Conservation (phyloP, 2,113 vertebrate genomes). For the Tychaedon coryphoeus region DNA sequence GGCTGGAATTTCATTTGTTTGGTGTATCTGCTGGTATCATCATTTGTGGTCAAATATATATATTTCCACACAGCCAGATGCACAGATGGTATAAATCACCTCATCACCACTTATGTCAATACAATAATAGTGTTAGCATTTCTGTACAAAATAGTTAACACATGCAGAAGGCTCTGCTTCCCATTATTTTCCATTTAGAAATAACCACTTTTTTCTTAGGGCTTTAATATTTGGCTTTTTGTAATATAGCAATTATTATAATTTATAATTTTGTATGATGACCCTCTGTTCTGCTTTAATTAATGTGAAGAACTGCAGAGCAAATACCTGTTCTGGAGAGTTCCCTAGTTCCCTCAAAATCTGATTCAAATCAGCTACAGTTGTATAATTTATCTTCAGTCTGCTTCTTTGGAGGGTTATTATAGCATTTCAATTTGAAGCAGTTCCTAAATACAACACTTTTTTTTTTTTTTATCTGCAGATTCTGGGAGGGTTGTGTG, state of each 20-base stretch:
- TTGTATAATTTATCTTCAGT: conserved; percentile 54
- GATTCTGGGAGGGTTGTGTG: background rate
- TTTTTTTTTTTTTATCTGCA: background rate
- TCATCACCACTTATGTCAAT: background rate
- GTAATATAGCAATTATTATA: background rate
- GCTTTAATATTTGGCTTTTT: background rate
- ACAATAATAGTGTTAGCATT: background rate
- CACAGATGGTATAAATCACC: conserved; percentile 32
- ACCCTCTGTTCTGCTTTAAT: conserved; percentile 21
- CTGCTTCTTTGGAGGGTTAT: background rate
- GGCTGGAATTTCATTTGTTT: conserved; percentile 9
- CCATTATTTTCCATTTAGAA: background rate
- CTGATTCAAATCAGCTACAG: conserved; percentile 26
- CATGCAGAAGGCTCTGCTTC: background rate
- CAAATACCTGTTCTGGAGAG: conserved; percentile 41
- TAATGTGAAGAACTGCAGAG: conserved; percentile 5
- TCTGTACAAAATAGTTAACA: background rate
- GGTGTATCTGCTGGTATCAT: conserved; percentile 4
- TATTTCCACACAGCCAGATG: background rate
- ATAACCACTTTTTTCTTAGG: background rate
- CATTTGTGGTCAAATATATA: background rate
- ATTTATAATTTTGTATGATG: background rate
- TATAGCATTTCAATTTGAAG: conserved; percentile 8
- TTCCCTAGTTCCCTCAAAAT: conserved; percentile 12
- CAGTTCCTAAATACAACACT: background rate